Evolutionary conservation across 2,797 vertebrate species (phyloP), one percentile per base, ranked within the genome.

Genomic region (Esox masquinongy): DNA sequence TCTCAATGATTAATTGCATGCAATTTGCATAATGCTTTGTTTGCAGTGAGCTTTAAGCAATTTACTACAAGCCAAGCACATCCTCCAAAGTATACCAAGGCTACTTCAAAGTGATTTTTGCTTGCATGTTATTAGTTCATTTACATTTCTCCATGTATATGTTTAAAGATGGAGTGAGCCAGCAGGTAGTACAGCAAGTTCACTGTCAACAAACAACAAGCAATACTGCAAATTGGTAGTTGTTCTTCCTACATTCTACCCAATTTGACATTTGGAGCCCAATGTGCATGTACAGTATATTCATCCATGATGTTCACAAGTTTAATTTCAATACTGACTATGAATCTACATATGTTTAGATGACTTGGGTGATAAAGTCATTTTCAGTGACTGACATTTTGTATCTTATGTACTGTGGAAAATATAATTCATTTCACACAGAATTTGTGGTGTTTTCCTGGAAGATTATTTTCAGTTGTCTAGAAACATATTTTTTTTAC

Each of bases 21-120:
- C 56, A 5, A 90, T 93, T 92, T 91, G 83, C 90, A 92, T 92
- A 91, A 90, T 89, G 90, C 88, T 91, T 90, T 91, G 91, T 92
- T 93, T 91, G 86, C 83, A n/a, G 73, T 84, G 81, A 81, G 85
- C 85, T 84, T 85, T 85, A 82, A 88, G 83, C 82, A 74, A 86
- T 90, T 89, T 90, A 88, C 83, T 59, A 90, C 89, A 77, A 61
- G 83, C 74, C 79, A 22, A 71, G 29, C 76, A 72, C 56, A 88
- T 84, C 79, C 85, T 79, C 80, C 85, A 81, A 83, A 87, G 83
- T 85, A 84, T 24, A 85, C 83, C 85, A 82, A 85, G 81, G 90
- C 88, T 83, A 82, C 88, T 81, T 87, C 82, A 85, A 88, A 91
- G 88, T 83, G 86, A 85, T 79, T 80, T 74, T 82, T 74, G 64